Conservation (phyloP, 1,140 invertebrate genomes). For the Armadillidium nasatum region DNA sequence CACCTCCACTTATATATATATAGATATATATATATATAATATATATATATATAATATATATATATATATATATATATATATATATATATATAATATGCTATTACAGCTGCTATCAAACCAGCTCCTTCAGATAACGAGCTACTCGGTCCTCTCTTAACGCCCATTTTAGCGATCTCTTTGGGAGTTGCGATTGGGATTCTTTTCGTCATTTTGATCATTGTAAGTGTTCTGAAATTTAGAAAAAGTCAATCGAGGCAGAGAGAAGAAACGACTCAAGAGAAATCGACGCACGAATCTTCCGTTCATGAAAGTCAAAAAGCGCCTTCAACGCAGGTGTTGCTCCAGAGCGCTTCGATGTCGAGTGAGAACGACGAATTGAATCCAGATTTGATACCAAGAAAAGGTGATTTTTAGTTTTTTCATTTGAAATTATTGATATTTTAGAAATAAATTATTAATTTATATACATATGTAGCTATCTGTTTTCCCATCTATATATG, state of each 20-base stretch:
- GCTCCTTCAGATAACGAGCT: background rate
- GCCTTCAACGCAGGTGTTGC: background rate
- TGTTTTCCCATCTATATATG: too few species aligned
- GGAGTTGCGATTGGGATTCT: background rate
- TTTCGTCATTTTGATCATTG: background rate
- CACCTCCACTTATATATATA: too few species aligned
- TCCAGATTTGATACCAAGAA: background rate
- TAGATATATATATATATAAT: too few species aligned
- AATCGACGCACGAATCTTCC: background rate
- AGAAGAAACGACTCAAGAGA: background rate
- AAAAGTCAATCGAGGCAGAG: background rate
- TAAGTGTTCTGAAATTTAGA: background rate
- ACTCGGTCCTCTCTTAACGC: background rate
- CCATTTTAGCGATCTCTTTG: background rate
- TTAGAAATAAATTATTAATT: too few species aligned
- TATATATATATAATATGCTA: too few species aligned
- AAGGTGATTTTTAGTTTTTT: background rate
- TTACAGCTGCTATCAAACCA: background rate
- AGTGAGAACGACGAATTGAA: background rate
- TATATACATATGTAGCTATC: too few species aligned
- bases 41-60: too few species aligned
- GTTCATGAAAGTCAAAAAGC: background rate
- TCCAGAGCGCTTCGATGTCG: background rate
- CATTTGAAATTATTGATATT: too few species aligned
- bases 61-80: too few species aligned